Evolutionary conservation across 2,113 vertebrate genomes (phyloP).

Genomic region (Columba livia): DNA sequence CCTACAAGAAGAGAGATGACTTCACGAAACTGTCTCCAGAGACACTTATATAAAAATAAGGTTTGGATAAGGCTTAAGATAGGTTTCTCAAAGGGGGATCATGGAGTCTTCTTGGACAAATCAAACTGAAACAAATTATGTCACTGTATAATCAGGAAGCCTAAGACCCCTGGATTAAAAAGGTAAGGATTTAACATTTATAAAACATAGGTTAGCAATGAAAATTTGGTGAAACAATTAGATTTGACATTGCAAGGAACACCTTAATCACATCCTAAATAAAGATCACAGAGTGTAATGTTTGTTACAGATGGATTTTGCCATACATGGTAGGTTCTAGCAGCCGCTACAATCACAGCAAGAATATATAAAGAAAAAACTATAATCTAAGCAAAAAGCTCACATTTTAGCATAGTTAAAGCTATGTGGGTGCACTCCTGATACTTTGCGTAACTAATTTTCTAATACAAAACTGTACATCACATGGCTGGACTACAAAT

Average conservation of each 20-base stretch:
- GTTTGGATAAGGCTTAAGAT: neutral
- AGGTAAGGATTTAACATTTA: neutral
- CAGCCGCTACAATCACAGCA: neutral
- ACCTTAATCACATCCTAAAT: neutral
- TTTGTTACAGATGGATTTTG: neutral
- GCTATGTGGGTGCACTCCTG: neutral
- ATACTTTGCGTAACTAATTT: neutral
- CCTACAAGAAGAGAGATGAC: neutral
- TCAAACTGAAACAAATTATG: neutral
- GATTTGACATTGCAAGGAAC: neutral
- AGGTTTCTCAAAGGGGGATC: neutral
- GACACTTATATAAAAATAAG: neutral
- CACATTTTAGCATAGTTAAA: neutral
- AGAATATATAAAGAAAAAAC: neutral
- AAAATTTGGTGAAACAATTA: neutral
- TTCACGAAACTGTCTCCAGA: neutral
- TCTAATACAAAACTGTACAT: neutral
- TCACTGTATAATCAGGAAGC: neutral
- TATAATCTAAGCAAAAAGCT: neutral
- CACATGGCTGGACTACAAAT: neutral
- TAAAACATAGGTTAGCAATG: neutral
- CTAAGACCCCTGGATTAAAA: neutral
- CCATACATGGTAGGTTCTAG: neutral
- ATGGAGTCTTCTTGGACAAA: neutral
- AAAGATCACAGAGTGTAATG: neutral